Evolutionary conservation across 2,113 vertebrate species (phyloP).

Genomic region (Ploceus nigricollis): DNA sequence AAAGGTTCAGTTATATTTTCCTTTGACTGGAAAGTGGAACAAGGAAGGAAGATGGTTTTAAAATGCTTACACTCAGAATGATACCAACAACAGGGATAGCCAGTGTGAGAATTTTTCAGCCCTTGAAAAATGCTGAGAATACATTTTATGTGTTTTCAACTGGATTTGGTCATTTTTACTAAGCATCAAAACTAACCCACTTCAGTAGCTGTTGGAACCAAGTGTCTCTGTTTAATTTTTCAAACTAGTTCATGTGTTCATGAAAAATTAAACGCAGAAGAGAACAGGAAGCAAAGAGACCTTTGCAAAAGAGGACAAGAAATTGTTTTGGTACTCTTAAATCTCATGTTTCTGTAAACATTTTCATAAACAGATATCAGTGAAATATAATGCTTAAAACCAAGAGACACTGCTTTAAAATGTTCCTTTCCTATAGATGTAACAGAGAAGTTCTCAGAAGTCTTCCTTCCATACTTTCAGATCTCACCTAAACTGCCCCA

Average conservation of each 20-base stretch:
- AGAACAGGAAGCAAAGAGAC: neutral
- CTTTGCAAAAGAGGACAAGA: neutral
- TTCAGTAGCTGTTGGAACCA: neutral
- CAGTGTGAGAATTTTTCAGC: neutral
- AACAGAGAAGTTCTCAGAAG: neutral
- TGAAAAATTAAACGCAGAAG: conserved; percentile 24
- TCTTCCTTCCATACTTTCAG: neutral
- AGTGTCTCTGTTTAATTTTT: neutral
- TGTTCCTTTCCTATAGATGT: neutral
- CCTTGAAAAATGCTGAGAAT: neutral
- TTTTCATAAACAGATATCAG: neutral
- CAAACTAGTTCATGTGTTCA: neutral
- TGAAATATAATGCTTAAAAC: neutral
- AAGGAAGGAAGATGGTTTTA: neutral
- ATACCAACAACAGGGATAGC: neutral
- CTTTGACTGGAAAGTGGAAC: neutral
- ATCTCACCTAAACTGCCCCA: neutral
- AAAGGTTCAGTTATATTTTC: neutral
- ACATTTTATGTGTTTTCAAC: neutral
- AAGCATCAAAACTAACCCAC: neutral
- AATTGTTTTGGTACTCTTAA: neutral
- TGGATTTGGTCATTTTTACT: neutral
- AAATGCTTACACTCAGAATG: neutral
- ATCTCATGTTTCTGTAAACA: neutral
- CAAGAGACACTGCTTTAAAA: neutral